Evolutionary conservation across 2,888 invertebrate species (phyloP).

Genomic region (Cremastobaeus sp.): DNA sequence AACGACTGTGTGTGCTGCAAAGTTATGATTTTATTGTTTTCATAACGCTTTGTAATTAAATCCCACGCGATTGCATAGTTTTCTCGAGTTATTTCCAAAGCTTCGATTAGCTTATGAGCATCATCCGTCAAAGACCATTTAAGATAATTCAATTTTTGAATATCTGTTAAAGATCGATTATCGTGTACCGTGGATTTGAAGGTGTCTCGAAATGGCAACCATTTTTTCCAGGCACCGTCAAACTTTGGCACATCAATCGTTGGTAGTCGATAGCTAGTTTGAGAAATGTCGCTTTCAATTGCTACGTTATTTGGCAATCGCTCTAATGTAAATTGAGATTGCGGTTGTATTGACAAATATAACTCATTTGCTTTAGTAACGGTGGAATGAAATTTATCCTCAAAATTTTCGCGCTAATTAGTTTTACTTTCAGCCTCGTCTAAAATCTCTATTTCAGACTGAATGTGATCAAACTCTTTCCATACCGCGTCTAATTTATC

Average conservation of each 20-base stretch:
- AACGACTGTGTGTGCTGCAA: constrained; percentile 15
- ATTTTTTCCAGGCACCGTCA: constrained; percentile 26
- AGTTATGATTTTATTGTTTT: constrained; percentile 31
- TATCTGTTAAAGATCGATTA: constrained; percentile 5
- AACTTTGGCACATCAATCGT: constrained; percentile 18
- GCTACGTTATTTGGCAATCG: too few species aligned
- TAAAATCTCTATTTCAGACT: constrained; percentile 15
- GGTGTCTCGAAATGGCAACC: constrained; percentile 15
- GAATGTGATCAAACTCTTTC: constrained; percentile 13
- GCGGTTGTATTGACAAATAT: not conserved
- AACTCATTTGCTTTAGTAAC: not conserved
- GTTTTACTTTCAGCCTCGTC: not conserved
- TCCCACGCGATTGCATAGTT: constrained; percentile 27
- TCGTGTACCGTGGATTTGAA: constrained; percentile 19
- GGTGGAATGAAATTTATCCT: constrained; percentile 9
- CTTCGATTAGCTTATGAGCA: constrained; percentile 20
- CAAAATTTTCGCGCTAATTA: constrained; percentile 8
- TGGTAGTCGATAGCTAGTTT: constrained; percentile 18
- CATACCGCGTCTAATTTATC: constrained; percentile 9
- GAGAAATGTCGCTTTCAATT: not conserved
- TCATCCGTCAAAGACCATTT: constrained; percentile 21
- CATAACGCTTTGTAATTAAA: constrained; percentile 4
- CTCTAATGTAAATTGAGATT: constrained; percentile 7
- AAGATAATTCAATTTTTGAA: constrained; percentile 30
- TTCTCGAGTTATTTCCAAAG: constrained; percentile 21